Conservation (phyloP, 2,797 vertebrate genomes). For the Dipus sagitta region DNA sequence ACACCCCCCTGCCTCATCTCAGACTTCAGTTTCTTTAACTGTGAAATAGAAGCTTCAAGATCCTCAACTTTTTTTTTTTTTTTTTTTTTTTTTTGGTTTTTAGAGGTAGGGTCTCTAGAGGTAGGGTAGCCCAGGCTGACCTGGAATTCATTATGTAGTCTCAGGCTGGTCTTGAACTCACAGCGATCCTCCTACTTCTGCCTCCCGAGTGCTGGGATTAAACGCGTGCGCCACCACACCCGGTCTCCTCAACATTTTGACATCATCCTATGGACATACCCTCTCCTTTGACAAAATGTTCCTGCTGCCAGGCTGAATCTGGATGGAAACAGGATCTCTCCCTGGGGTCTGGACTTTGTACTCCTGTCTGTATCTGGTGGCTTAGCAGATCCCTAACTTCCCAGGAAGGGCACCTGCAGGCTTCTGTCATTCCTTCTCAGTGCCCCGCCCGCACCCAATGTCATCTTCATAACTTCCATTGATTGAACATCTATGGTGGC, state of each 20-base stretch:
- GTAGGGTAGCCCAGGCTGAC: too few relatives aligned
- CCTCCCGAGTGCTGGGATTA: too few relatives aligned
- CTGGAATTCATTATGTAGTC: too few relatives aligned
- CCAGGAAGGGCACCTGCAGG: neutral
- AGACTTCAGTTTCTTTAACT: neutral
- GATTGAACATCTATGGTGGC: neutral
- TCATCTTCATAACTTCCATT: neutral
- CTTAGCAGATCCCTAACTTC: neutral
- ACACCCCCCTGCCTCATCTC: neutral
- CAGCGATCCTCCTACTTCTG: too few relatives aligned
- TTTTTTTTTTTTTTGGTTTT: too few relatives aligned
- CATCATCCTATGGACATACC: accelerated
- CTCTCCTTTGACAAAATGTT: neutral
- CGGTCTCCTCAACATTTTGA: neutral
- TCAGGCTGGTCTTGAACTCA: too few relatives aligned
- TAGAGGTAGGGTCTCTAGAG: too few relatives aligned
- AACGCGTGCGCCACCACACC: too few relatives aligned
- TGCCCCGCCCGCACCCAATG: too few relatives aligned
- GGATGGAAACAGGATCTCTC: neutral
- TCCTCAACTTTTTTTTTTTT: neutral
- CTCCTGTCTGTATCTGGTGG: neutral
- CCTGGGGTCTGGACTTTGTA: neutral
- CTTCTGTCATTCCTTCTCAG: neutral
- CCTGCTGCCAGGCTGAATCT: neutral
- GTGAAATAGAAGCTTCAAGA: neutral